Evolutionary conservation across 2,113 vertebrate species (phyloP).

Genomic region (Crotophaga sulcirostris): DNA sequence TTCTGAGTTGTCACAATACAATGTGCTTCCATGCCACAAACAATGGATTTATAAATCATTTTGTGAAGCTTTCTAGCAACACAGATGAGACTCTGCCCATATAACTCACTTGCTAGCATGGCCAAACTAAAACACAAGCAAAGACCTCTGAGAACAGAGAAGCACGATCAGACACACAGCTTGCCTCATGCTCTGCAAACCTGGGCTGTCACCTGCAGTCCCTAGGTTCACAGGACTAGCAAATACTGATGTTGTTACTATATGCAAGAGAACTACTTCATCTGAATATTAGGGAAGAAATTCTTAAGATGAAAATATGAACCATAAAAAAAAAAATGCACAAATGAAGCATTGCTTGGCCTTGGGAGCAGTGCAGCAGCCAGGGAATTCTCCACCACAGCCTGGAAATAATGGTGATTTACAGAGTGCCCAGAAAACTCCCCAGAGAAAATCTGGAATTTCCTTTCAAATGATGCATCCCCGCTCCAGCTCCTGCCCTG

Average conservation of each 20-base stretch:
- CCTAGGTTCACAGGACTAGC: not conserved
- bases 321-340: not conserved
- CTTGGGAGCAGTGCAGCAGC: not conserved
- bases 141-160: not conserved
- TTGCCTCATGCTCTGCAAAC: no score
- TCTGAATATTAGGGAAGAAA: not conserved
- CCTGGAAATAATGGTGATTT: not conserved
- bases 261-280: not conserved
- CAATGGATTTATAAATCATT: no score
- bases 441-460: not conserved
- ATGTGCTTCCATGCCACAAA: not conserved
- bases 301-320: not conserved
- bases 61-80: not conserved
- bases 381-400: not conserved
- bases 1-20: not conserved
- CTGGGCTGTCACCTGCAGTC: not conserved
- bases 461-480: not conserved
- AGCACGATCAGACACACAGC: accelerated
- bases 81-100: not conserved
- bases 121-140: not conserved
- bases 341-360: not conserved
- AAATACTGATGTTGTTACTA: not conserved
- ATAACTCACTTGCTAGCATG: accelerated
- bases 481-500: accelerated
- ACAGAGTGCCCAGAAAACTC: not conserved